phyloP scores from a whole-genome alignment of 2,888 invertebrate genomes.

The Cosmorhoe ocellata region DNA sequence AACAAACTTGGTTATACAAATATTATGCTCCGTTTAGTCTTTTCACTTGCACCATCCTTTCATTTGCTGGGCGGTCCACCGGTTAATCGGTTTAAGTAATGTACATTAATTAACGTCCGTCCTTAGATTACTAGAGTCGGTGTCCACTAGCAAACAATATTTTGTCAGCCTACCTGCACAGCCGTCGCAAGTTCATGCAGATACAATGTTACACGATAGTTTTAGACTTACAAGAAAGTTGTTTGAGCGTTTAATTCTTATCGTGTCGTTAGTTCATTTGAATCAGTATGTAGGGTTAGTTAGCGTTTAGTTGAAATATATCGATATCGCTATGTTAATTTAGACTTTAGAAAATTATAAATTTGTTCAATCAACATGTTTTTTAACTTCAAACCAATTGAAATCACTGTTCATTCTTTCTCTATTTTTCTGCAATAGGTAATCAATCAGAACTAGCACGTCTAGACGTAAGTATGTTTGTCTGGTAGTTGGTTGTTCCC shows the following conservation, averaged over 20 bases:
- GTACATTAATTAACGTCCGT: conserved; percentile 69
- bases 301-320: too few relatives aligned
- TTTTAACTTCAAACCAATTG: too few relatives aligned
- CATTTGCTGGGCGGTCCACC: conserved; percentile 51
- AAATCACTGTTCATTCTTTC: too few relatives aligned
- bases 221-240: background rate
- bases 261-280: too few relatives aligned
- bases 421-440: too few relatives aligned
- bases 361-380: too few relatives aligned
- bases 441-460: too few relatives aligned
- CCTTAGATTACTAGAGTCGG: conserved; percentile 54
- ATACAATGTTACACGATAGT: conserved; percentile 1
- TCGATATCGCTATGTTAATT: too few relatives aligned
- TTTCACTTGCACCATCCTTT: conserved; percentile 13
- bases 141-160: conserved; percentile 61
- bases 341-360: too few relatives aligned
- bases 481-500: background rate
- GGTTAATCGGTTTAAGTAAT: conserved; percentile 72
- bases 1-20: too few relatives aligned
- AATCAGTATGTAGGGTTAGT: too few relatives aligned
- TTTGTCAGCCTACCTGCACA: conserved; percentile 58
- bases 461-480: background rate
- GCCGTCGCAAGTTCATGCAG: background rate
- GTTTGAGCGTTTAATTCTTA: background rate
- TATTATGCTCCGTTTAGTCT: background rate